Evolutionary conservation across 2,113 vertebrate species (phyloP), one percentile per base, ranked within the genome.

Genomic region (Perognathus longimembris): DNA sequence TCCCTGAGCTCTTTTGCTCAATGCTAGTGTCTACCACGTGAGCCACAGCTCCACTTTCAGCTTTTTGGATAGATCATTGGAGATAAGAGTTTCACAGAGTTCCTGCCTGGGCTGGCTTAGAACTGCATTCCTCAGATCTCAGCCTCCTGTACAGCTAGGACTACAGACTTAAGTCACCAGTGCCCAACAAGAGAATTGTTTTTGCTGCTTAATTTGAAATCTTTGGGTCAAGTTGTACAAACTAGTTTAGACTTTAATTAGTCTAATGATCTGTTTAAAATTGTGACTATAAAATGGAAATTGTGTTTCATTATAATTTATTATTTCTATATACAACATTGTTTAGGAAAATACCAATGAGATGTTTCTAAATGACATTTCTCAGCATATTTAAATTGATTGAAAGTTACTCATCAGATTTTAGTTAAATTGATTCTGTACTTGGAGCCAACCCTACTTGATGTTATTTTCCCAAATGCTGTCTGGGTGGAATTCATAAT

Each of bases 351-450:
- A 61, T 70, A 91, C 22, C 59, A 6, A 75, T 67, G 32, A 91
- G 10, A 67, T 74, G 90, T 91, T 89, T 66, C 38, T 81, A 92
- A 78, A 88, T 38, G 45, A 17, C n/a, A 42, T 76, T 80, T 87
- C 54, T 90, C 59, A 59, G 38, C 32, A 3, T 88, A 22, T 66
- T 94, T 84, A 87, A 90, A 94, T 92, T 64, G 89, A 91, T 91
- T 91, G 36, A 61, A 34, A 91, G n/a, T 92, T 84, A 89, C 15
- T 54, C 50, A 54, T 24, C 63, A 69, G 73, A 91, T 81, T 94
- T 90, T 93, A 69, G 28, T 82, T 85, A 89, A 45, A 45, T 79
- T 91, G 88, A 83, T 80, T 90, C 40, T 3, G 4, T 77, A 75
- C 7, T 20, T 59, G 78, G 86, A 95, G 36, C 50, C 59, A 85